Evolutionary conservation across 2,888 invertebrate species (phyloP).

Genomic region (Coelinius sp.): DNA sequence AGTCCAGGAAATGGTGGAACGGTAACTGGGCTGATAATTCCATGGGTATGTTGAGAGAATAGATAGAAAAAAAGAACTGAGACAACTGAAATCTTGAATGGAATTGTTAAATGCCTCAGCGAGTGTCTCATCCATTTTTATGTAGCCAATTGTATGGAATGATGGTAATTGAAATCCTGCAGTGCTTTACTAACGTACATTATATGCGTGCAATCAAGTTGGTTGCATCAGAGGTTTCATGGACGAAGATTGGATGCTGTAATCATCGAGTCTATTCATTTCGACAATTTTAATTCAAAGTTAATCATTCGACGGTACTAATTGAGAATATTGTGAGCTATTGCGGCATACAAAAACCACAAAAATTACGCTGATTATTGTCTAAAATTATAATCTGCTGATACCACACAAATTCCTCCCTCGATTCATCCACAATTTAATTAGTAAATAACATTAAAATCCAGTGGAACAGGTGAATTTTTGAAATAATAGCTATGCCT

Average conservation of each 20-base stretch:
- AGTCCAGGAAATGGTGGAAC: not conserved
- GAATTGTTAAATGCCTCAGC: not conserved
- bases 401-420: not conserved
- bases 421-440: not conserved
- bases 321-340: not conserved
- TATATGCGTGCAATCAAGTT: not conserved
- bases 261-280: not conserved
- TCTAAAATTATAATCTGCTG: not conserved
- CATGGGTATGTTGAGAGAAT: not conserved
- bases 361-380: not conserved
- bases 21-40: not conserved
- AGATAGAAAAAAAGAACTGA: not conserved
- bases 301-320: not conserved
- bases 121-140: not conserved
- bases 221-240: not conserved
- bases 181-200: not conserved
- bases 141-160: not conserved
- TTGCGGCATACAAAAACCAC: not conserved
- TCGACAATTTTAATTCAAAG: not conserved
- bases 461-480: not conserved
- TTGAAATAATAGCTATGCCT: not conserved
- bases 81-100: not conserved
- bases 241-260: not conserved
- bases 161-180: not conserved
- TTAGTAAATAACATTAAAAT: not conserved